phyloP scores from a whole-genome alignment of 2,113 vertebrate species.

The Pteronura brasiliensis region DNA sequence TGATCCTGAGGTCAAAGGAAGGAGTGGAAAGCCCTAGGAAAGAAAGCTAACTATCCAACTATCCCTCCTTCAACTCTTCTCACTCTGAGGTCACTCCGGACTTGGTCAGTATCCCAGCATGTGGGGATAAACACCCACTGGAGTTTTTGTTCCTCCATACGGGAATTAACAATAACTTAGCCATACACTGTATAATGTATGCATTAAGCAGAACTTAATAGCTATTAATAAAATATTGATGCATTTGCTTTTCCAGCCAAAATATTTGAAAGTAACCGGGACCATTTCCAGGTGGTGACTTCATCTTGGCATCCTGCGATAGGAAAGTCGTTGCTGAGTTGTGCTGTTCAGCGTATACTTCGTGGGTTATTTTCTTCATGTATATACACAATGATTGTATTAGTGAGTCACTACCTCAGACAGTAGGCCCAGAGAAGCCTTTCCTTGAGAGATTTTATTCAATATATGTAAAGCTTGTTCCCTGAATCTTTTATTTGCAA shows the following conservation, averaged over 20 bases:
- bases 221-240: constrained; percentile 67
- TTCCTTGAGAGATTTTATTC: not conserved
- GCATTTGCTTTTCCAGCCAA: constrained; percentile 51
- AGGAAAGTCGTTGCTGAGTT: not conserved
- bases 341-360: not conserved
- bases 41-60: not conserved
- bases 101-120: not conserved
- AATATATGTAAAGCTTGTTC: not conserved
- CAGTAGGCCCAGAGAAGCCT: not conserved
- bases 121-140: not conserved
- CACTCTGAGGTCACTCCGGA: not conserved
- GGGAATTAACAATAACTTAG: constrained; percentile 25
- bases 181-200: not conserved
- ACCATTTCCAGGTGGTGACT: constrained; percentile 25
- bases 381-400: not conserved
- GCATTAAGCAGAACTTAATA: constrained; percentile 37
- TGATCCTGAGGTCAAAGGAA: not conserved
- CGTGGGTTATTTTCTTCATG: not conserved
- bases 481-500: not conserved
- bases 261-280: constrained; percentile 51
- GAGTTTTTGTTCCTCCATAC: not conserved
- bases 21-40: not conserved
- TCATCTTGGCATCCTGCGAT: not conserved
- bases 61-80: not conserved
- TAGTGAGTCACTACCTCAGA: not conserved